Percentiles rank a stretch among this genome's conserved stretches.
phyloP scores from a whole-genome alignment of 2,113 vertebrate species.

The Eptatretus burgeri region DNA sequence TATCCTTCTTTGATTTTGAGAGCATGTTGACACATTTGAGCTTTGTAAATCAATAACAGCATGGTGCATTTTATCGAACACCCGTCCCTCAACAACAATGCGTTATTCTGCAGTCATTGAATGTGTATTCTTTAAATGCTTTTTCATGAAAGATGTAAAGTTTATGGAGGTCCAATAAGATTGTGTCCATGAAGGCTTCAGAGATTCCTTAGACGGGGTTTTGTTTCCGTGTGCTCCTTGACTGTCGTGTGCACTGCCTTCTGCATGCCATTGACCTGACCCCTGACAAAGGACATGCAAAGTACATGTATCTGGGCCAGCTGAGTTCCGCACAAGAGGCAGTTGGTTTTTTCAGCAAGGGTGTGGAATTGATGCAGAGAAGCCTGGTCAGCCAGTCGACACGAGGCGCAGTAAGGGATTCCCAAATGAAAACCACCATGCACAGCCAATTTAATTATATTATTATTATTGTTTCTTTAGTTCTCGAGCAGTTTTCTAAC shows the following conservation, averaged over 20 bases:
- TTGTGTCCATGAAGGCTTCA: background rate
- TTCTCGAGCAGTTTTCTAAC: too few species aligned
- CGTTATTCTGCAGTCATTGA: too few species aligned
- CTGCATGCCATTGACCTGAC: slow-evolving; percentile 24
- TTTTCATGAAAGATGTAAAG: background rate
- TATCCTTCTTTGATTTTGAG: slow-evolving; percentile 24
- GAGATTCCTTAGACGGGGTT: background rate
- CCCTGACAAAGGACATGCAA: slow-evolving; percentile 27
- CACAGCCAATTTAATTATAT: too few species aligned
- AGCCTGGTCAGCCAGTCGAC: background rate
- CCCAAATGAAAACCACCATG: too few species aligned
- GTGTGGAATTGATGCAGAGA: slow-evolving; percentile 22
- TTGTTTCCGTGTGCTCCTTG: slow-evolving; percentile 15
- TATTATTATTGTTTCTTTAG: too few species aligned
- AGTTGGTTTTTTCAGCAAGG: slow-evolving; percentile 24
- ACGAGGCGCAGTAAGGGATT: background rate
- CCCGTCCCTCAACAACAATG: background rate
- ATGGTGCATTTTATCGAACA: background rate
- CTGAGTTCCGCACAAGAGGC: slow-evolving; percentile 24
- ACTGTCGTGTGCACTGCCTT: slow-evolving; percentile 18
- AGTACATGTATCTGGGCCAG: slow-evolving; percentile 39
- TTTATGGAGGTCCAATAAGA: background rate
- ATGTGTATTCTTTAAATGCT: background rate
- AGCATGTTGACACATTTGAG: background rate
- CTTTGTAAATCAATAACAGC: background rate